Conservation (phyloP, 2,797 vertebrate genomes). For the Chloroceryle inda region DNA sequence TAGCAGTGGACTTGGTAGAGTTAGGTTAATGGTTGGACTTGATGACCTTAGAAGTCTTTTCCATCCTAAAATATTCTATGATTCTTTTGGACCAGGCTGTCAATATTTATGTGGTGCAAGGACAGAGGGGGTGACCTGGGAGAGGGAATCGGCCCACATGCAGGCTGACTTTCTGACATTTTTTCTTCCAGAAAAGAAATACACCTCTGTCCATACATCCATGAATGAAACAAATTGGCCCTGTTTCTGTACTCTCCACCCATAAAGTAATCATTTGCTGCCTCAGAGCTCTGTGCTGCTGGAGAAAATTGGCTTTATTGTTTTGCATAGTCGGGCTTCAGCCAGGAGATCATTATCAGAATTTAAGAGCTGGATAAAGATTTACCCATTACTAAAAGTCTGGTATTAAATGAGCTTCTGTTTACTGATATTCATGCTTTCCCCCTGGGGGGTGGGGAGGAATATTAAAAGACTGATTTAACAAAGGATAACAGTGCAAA, state of each 20-base stretch:
- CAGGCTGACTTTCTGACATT: not conserved
- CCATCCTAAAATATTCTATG: no score
- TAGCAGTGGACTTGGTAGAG: no score
- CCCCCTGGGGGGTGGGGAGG: not conserved
- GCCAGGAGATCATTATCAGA: slow-evolving; percentile 2
- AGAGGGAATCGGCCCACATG: not conserved
- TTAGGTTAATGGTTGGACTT: no score
- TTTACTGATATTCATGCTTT: not conserved
- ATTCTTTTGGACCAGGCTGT: not conserved
- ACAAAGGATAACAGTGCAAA: not conserved
- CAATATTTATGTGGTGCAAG: not conserved
- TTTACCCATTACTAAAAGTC: not conserved
- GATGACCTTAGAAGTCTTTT: no score
- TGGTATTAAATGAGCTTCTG: not conserved
- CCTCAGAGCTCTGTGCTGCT: not conserved
- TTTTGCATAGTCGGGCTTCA: not conserved
- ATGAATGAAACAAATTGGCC: not conserved
- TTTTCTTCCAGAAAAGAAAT: not conserved
- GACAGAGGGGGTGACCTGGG: not conserved
- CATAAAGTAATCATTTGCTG: not conserved
- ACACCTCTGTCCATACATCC: not conserved
- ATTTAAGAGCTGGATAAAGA: not conserved
- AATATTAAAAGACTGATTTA: not conserved
- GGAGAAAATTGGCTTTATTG: not conserved
- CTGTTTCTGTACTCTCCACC: not conserved